Evolutionary conservation across 2,888 invertebrate species (phyloP), one percentile per base, ranked within the genome.

Genomic region (Cotesia congregata): DNA sequence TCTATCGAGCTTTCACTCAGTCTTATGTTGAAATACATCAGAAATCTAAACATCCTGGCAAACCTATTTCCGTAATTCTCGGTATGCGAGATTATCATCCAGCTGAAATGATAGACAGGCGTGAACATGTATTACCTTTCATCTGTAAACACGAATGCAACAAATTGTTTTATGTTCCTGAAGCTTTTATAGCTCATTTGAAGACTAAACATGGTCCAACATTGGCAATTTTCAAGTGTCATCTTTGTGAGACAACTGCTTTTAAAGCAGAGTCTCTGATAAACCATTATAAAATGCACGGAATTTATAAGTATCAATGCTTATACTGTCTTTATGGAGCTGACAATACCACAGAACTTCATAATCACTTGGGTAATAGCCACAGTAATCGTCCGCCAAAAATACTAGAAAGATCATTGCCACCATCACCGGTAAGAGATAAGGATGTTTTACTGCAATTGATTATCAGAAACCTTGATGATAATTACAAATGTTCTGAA

Each of bases 11-110:
- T 0, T 89, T 91, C 0, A 90, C 91, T 0, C 91, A 91, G 69
- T 92, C 92, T 74, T 91, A 93, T 69, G 93, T 94, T 0, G 90
- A 91, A 17, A 89, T 92, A 5, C 95, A 95, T 86, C 91, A 92
- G 85, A 90, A 89, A 82, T 78, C 76, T 40, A 76, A 76, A 30
- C 80, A 81, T 77, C 77, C 67, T 17, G 73, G 68, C 20, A 73
- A 69, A 15, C 67, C 75, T 15, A 1, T 82, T 1, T 74, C 81
- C 4, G 81, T 81, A 5, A 77, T 82, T 5, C 79, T 80, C 9
- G 83, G 82, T 7, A 77, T 79, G 7, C 73, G 62, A 5, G 82
- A 82, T 15, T 76, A 68, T 71, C 87, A 84, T 40, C 62, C 82
- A 1, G 80, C 81, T 3, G 85, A 85, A 67, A 80, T 83, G 0